phyloP scores from a whole-genome alignment of 2,797 vertebrate genomes.

The Echeneis naucrates region DNA sequence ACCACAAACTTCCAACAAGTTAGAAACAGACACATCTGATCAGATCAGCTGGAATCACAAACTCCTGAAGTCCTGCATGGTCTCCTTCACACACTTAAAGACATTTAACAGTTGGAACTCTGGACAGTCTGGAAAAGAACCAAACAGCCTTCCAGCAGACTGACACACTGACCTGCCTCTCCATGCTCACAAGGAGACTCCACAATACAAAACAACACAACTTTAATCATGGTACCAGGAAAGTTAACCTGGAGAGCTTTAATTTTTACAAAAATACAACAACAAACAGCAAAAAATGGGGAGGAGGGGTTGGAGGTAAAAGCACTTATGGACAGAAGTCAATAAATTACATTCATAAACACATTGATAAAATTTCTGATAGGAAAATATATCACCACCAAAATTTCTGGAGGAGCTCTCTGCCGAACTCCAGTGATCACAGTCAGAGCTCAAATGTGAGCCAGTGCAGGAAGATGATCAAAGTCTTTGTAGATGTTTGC shows the following conservation, averaged over 20 bases:
- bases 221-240: too few relatives aligned
- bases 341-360: too few relatives aligned
- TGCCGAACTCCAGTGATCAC: too few relatives aligned
- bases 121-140: slow-evolving; percentile 91
- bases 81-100: slow-evolving; percentile 85
- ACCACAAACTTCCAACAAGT: slow-evolving; percentile 88
- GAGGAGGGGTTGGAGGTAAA: too few relatives aligned
- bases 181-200: slow-evolving; percentile 76
- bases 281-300: too few relatives aligned
- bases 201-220: too few relatives aligned
- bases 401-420: too few relatives aligned
- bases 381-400: too few relatives aligned
- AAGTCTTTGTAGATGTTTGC: slow-evolving; percentile 85
- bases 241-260: too few relatives aligned
- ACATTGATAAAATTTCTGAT: too few relatives aligned
- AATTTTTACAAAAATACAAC: too few relatives aligned
- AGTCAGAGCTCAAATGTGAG: slow-evolving; percentile 23
- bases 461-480: slow-evolving; percentile 75
- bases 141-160: slow-evolving; percentile 85
- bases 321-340: too few relatives aligned
- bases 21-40: slow-evolving; percentile 83
- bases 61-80: slow-evolving; percentile 72
- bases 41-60: not conserved
- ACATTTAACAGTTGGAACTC: slow-evolving; percentile 75
- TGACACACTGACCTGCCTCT: slow-evolving; percentile 83